Base-by-base conservation (phyloP, 2,888 invertebrate species). In the Griposia aprilina region DNA sequence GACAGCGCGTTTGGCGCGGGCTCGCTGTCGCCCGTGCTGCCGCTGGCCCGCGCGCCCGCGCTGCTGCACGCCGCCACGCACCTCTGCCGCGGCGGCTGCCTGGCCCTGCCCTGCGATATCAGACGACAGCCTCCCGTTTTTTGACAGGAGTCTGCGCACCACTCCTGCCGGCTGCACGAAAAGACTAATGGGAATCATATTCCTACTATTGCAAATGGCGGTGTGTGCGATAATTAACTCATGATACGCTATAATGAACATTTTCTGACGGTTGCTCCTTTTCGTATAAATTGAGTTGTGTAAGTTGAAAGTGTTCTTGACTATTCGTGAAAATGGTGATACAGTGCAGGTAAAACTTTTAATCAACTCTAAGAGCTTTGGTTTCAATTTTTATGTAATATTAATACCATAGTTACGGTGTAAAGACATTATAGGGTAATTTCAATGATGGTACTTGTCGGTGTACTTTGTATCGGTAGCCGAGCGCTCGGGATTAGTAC, bases 151-250 rank as follows among this genome's bases (percentile, higher is more conserved):
- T 88, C 91, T 66, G 85, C 93, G 91, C 94, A 91, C 80, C 90
- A 86, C 91, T 93, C 95, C 79, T 96, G 96, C 89, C 94, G 90
- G 76, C 81, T 95, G 74, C 96, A 96, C 86, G 95, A 96, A 89
- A 96, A 96, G 90, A 93, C 94, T 91, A 96, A 96, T 82, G 96
- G 96, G 77, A 94, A 94, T 88, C 93, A 94, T 87, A 93, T 95
- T 88, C 92, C 94, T 78, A 93, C 93, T 77, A 92, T 95, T 78
- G 93, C 93, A 65, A 96, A 96, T 90, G 96, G 95, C 79, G 93
- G 91, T 88, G 92, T 95, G 91, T 93, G 92, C 90, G 94, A 95
- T 84, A 89, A 91, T 87, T 92, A 91, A 87, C 89, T 89, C 76
- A 66, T 86, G 84, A 73, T 86, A 76, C 59, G 68, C 59, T 70